Evolutionary conservation across 92 coral and sea anemone species (phyloP).

Genomic region (Actinostola sp.): DNA sequence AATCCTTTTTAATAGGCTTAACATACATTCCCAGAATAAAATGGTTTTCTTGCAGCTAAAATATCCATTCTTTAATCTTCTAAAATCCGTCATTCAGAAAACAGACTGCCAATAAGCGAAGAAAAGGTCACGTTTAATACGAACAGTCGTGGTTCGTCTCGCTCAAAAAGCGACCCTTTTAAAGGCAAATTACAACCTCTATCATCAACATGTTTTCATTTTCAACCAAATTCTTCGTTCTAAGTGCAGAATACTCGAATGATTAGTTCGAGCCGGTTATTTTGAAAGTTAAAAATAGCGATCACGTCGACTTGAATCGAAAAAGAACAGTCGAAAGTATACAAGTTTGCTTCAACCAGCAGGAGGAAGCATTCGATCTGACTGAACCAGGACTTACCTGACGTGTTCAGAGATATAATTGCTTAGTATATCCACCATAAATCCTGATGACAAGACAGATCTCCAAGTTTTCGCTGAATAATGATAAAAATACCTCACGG

Average conservation of each 20-base stretch:
- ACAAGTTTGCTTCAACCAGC: too few species aligned
- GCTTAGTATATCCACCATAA: too few species aligned
- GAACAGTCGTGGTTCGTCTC: background rate
- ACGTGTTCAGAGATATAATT: too few species aligned
- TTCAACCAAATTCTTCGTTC: background rate
- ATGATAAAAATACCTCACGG: too few species aligned
- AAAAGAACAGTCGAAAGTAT: background rate
- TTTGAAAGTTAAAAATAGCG: background rate
- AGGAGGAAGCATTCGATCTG: background rate
- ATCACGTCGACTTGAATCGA: background rate
- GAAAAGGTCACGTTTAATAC: background rate
- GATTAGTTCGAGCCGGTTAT: slow-evolving; percentile 3
- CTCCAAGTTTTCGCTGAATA: too few species aligned
- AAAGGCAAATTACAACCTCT: too few species aligned
- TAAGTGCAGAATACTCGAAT: background rate
- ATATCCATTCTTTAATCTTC: background rate
- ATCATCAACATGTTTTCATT: background rate
- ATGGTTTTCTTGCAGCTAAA: background rate
- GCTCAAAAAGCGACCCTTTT: background rate
- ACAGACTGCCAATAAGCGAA: background rate
- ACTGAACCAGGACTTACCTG: background rate
- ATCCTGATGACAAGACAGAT: too few species aligned
- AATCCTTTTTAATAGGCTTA: background rate
- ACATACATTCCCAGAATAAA: background rate
- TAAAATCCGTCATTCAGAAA: background rate